phyloP scores from a whole-genome alignment of 2,888 invertebrate species.

The Leptogaster cylindrica region DNA sequence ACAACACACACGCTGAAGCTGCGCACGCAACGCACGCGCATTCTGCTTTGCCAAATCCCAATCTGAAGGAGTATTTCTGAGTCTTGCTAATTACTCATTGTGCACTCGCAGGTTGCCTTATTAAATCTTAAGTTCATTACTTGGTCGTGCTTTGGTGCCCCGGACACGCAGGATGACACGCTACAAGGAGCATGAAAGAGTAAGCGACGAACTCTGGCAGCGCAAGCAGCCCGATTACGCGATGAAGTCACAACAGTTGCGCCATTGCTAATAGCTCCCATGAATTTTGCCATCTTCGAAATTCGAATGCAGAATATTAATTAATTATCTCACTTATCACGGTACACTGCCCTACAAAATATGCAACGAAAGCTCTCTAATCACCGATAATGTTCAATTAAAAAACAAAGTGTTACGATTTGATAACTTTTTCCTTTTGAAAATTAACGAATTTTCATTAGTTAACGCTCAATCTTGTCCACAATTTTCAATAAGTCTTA shows the following conservation, averaged over 20 bases:
- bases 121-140: conserved; percentile 26
- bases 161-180: conserved; percentile 29
- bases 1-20: not conserved
- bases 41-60: not conserved
- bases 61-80: not conserved
- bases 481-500: too few relatives aligned
- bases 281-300: too few relatives aligned
- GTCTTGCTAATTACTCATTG: conserved; percentile 14
- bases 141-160: conserved; percentile 10
- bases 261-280: too few relatives aligned
- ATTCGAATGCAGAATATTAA: too few relatives aligned
- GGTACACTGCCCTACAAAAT: too few relatives aligned
- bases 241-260: not conserved
- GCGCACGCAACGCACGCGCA: not conserved
- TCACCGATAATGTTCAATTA: too few relatives aligned
- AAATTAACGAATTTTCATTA: too few relatives aligned
- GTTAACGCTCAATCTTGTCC: too few relatives aligned
- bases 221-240: not conserved
- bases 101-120: not conserved
- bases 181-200: conserved; percentile 35
- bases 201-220: not conserved
- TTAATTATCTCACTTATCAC: too few relatives aligned
- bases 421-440: too few relatives aligned
- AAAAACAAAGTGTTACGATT: too few relatives aligned
- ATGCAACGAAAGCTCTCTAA: too few relatives aligned